Evolutionary conservation across 2,797 vertebrate genomes (phyloP), one percentile per base, ranked within the genome.

Genomic region (Chelidonichthys spinosus): DNA sequence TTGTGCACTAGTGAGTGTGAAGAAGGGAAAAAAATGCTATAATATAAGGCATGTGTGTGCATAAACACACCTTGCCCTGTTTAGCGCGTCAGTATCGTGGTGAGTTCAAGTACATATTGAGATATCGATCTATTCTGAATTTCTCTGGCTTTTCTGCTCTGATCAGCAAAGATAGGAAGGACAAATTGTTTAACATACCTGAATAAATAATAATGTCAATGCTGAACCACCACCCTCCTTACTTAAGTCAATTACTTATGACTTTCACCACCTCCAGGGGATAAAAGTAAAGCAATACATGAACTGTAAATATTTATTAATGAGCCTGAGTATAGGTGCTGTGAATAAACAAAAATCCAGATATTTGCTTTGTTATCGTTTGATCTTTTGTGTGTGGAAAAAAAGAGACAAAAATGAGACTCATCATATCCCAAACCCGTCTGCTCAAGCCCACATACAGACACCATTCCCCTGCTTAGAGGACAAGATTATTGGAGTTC

Each of bases 61-160:
- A 65, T 85, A 69, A 86, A 85, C 73, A 72, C 79, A 76, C 71
- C 60, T 63, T 69, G 58, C 56, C 65, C 74, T 71, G 37, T 87
- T 83, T 85, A 73, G 62, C 83, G 79, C 92, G 94, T 86, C 96
- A 91, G 96, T 96, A 96, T 96, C 94, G 25, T 96, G 93, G 91
- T 91, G 95, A 95, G 96, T 97, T 97, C 96, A 98, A 97, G 96
- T 96, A 94, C 94, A 95, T 96, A 96, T 96, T 95, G 96, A 96
- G 96, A 95, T 96, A 98, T 98, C 93, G 95, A 98, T 98, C 96
- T 94, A 95, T 96, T 95, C 94, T 94, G 96, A 96, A 96, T 98
- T 97, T 97, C 96, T 95, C 94, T 92, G 91, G 93, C 93, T 95
- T 96, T 97, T 98, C 95, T 97, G 96, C 95, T 94, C 94, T 93